Base-by-base conservation (phyloP, 2,113 vertebrate genomes). In the Haplotaxodon microlepis region DNA sequence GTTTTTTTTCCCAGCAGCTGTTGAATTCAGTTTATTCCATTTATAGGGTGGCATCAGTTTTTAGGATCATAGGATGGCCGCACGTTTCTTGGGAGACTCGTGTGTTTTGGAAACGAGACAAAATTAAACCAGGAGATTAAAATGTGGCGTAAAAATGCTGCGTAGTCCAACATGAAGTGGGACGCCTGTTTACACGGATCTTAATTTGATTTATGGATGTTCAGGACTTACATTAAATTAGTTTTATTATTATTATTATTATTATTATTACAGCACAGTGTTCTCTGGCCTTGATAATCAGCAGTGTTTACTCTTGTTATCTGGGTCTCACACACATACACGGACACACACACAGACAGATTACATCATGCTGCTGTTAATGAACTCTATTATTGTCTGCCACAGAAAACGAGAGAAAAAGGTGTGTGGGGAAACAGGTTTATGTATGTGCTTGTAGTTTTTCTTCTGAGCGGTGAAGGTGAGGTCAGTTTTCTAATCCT, bases 211-310 rank as follows among this genome's bases (percentile, higher is more conserved):
- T 76, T 11, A 47, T 47, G 69, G 40, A 29, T 76, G 69, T 45
- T 47, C 40, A 47, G 69, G 21, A 5, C 40, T 1, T 42, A 0
- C 66, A 71, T 71, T 73, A 73, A 27, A 73, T 24, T 0, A 0
- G 38, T 45, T 71, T 73, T 45, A 17, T 24, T 59, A 34, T 57
- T 54, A 29, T 53, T 61, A 34, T 57, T 54, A 29, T 53, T 61
- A 31, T 69, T 40, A 69, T 29, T 76, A 29, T 76, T 29, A 2
- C 14, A 47, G 69, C 24, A 47, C 24, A 29, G 0, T 47, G 40
- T 47, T 76, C 1, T 47, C 40, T 47, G 69, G 69, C 21, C 69
- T 76, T 17, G 40, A 76, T 76, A 47, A 73, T 76, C 69, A 47
- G 40, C 40, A 73, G 3, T 45, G 69, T 76, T 73, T 47, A 19